A percentile compares a stretch with the other conserved stretches of the same genome.
phyloP scores from a whole-genome alignment of 2,113 vertebrate genomes.

The Brachyistius frenatus region DNA sequence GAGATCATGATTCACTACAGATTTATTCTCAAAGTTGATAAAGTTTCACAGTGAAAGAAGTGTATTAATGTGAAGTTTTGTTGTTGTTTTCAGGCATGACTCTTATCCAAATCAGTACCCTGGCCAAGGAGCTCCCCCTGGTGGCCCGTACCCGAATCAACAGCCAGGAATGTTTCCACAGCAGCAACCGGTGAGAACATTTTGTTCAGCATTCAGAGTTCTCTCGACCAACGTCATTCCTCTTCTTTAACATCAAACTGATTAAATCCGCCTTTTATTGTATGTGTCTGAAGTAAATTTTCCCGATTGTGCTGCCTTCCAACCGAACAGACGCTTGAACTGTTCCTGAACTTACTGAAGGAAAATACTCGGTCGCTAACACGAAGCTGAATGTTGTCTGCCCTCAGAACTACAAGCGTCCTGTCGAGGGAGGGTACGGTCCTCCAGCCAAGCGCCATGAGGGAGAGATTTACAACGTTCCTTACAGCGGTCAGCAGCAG shows the following conservation, averaged over 20 bases:
- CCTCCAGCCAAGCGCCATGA: slow-evolving; percentile 96
- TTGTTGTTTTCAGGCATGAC: slow-evolving; percentile 89
- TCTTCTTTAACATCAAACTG: not conserved
- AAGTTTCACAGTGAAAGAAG: not conserved
- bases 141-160: slow-evolving; percentile 94
- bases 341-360: not conserved
- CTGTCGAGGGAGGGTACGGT: slow-evolving; percentile 94
- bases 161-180: slow-evolving; percentile 96
- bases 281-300: not conserved
- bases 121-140: slow-evolving; percentile 94
- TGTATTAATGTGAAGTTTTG: slow-evolving; percentile 33
- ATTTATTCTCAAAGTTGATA: not conserved
- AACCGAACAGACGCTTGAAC: not conserved
- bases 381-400: not conserved
- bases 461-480: slow-evolving; percentile 93
- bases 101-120: slow-evolving; percentile 97
- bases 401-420: slow-evolving; percentile 95
- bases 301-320: not conserved
- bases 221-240: not conserved
- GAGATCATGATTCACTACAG: too few relatives aligned
- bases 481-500: slow-evolving; percentile 91
- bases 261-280: not conserved
- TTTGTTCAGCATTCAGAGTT: slow-evolving; percentile 34
- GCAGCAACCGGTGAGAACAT: slow-evolving; percentile 90
- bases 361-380: not conserved